Evolutionary conservation across 2,888 invertebrate genomes (phyloP).

Genomic region (Dione vanillae): DNA sequence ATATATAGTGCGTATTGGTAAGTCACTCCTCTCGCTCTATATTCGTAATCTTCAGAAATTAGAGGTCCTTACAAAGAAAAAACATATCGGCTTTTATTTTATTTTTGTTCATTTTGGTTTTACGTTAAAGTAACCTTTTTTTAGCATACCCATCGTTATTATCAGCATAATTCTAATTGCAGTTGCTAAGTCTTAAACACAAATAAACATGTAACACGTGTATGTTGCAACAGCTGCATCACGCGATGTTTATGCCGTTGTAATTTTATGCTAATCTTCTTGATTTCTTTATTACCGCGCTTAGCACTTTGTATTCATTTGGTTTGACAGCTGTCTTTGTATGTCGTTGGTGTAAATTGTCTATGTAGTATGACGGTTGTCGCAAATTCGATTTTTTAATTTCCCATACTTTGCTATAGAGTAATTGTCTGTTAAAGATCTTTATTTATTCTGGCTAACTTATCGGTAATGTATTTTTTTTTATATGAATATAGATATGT

Average conservation of each 20-base stretch:
- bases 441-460: too few species aligned
- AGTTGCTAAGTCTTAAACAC: neutral
- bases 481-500: too few species aligned
- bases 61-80: too few species aligned
- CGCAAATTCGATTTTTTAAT: too few species aligned
- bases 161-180: conserved; percentile 7
- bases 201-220: conserved; percentile 1
- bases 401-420: too few species aligned
- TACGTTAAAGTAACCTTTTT: neutral
- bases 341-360: neutral
- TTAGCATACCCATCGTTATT: neutral
- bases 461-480: too few species aligned
- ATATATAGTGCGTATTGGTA: too few species aligned
- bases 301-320: neutral
- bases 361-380: neutral
- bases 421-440: too few species aligned
- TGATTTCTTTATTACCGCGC: conserved; percentile 12
- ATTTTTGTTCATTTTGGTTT: too few species aligned
- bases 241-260: neutral
- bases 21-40: too few species aligned
- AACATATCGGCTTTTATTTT: too few species aligned
- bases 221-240: conserved; percentile 8
- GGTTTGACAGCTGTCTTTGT: neutral
- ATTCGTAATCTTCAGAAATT: too few species aligned
- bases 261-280: conserved; percentile 8